A percentile compares a stretch with the other conserved stretches of the same genome.
phyloP scores from a whole-genome alignment of 2,113 vertebrate species.

The Eurystomus gularis region DNA sequence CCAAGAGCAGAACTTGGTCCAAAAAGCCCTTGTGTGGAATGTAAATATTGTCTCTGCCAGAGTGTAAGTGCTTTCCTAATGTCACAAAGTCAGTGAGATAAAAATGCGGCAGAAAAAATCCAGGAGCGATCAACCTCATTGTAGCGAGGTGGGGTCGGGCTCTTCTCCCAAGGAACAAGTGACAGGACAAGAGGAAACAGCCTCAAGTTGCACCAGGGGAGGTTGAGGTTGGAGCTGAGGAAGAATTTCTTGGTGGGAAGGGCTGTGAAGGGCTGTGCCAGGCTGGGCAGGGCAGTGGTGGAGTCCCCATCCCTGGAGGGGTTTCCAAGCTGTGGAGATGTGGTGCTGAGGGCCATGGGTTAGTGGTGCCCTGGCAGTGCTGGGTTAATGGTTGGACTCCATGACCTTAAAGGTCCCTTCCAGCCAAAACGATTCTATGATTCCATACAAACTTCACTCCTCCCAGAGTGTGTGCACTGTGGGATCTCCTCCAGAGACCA shows the following conservation, averaged over 20 bases:
- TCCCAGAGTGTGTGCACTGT: accelerated
- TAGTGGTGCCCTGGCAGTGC: too few relatives aligned
- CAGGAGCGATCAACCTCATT: background rate
- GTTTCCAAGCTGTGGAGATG: too few relatives aligned
- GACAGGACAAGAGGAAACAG: too few relatives aligned
- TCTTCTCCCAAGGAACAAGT: too few relatives aligned
- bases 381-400: too few relatives aligned
- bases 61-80: background rate
- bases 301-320: too few relatives aligned
- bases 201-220: background rate
- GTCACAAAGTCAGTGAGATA: background rate
- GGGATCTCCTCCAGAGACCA: background rate
- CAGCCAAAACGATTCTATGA: too few relatives aligned
- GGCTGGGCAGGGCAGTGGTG: background rate
- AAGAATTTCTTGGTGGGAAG: too few relatives aligned
- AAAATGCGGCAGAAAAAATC: background rate
- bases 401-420: too few relatives aligned
- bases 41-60: conserved; percentile 38
- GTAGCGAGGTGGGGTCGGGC: too few relatives aligned
- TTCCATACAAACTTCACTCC: accelerated
- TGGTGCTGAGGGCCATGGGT: too few relatives aligned
- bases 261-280: too few relatives aligned
- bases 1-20: background rate
- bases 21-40: background rate
- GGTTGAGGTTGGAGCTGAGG: background rate